Base-by-base conservation (phyloP, 2,113 vertebrate genomes). In the Cromileptes altivelis region DNA sequence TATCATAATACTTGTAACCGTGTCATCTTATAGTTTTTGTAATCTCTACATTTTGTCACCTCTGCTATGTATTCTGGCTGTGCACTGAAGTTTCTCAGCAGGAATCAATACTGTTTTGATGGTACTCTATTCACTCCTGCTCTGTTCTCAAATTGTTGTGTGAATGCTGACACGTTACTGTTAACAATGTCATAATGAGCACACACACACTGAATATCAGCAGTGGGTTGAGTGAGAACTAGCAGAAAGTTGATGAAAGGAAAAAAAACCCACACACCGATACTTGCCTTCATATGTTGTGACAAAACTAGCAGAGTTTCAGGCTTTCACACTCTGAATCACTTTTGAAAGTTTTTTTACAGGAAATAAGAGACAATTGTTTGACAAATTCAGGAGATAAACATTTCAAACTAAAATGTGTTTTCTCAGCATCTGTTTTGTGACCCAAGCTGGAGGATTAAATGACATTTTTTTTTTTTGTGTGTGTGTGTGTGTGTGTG, bases 1-100 rank as follows among this genome's bases (percentile, higher is more conserved):
- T 70, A 52, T 82, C 37, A 33, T 40, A 55, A 67, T 56, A 55
- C 4, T 56, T 74, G 73, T 42, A 21, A 18, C 50, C 14, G 12
- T 70, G 18, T 58, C 21, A 47, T 67, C 11, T 25, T 52, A 19
- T 15, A 18, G 27, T 69, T 78, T 72, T 18, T 58, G 7, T 33
- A 18, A 49, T 25, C 53, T 61, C 11, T 42, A 27, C n/a, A 49
- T 71, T 45, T 70, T 47, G 17, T 69, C 15, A 12, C 3, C 18
- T 55, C 25, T 55, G 55, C 45, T 75, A 11, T 57, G 7, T 13
- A 1, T 71, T 67, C 15, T 25, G 11, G 7, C 23, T 71, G 45
- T 82, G 45, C 30, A 42, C n/a, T n/a, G 30, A 77, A 9, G 17
- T 37, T 70, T 60, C 18, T 73, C 61, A 49, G 12, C 14, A 17